phyloP scores from a whole-genome alignment of 2,797 vertebrate genomes.

The Leptatherina wallacei region DNA sequence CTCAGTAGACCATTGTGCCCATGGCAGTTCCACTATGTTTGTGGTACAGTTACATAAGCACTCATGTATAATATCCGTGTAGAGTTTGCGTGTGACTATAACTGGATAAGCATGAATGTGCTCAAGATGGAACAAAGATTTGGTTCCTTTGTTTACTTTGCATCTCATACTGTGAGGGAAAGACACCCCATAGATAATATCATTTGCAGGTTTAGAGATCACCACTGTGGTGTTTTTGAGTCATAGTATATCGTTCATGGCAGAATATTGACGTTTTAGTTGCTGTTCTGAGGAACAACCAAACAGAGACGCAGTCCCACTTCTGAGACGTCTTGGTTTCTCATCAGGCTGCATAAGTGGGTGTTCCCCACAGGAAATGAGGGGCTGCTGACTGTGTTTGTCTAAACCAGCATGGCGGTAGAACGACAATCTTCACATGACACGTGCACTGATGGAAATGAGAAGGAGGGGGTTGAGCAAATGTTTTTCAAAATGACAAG shows the following conservation, averaged over 20 bases:
- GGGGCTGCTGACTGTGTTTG: constrained; percentile 29
- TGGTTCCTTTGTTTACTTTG: constrained; percentile 18
- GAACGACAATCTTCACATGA: not conserved
- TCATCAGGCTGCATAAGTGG: constrained; percentile 4
- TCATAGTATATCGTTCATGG: not conserved
- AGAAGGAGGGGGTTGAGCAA: not conserved
- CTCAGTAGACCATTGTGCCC: not conserved
- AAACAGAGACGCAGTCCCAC: not conserved
- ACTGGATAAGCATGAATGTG: constrained; percentile 16
- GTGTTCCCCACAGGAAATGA: constrained; percentile 33
- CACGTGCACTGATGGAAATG: not conserved
- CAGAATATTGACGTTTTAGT: not conserved
- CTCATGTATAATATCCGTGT: constrained; percentile 10
- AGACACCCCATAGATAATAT: not conserved
- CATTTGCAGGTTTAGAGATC: not conserved
- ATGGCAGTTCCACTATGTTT: constrained; percentile 32
- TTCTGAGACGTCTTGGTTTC: not conserved
- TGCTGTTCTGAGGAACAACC: not conserved
- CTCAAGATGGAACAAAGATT: constrained; percentile 11
- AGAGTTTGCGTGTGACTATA: not conserved
- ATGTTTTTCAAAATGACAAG: not conserved
- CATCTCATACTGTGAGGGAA: not conserved
- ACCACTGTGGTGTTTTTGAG: not conserved
- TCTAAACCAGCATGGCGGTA: constrained; percentile 19
- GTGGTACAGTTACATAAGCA: constrained; percentile 34